Conservation (phyloP, 2,113 vertebrate species). For the Passer montanus region DNA sequence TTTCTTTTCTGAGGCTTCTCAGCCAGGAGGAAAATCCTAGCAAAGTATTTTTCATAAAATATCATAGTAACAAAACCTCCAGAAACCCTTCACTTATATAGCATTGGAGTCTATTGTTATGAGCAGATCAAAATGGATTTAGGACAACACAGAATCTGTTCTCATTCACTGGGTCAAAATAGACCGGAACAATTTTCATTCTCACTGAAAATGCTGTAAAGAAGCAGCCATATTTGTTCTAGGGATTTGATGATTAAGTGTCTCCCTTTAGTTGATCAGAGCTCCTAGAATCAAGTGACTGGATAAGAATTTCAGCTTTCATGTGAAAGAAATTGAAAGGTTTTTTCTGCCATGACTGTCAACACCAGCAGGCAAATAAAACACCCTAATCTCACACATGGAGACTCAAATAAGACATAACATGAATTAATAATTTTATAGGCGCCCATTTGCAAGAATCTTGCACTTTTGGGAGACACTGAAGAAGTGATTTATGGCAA, state of each 20-base stretch:
- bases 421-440: background rate
- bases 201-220: background rate
- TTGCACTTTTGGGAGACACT: background rate
- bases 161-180: background rate
- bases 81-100: background rate
- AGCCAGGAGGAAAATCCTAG: too few relatives aligned
- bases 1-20: too few relatives aligned
- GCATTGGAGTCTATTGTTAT: background rate
- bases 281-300: background rate
- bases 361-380: background rate
- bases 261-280: background rate
- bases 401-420: background rate
- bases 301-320: background rate
- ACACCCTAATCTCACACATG: background rate
- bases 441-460: background rate
- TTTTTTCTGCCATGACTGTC: background rate
- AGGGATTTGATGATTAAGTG: background rate
- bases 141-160: background rate
- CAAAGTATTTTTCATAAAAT: too few relatives aligned
- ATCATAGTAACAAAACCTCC: too few relatives aligned
- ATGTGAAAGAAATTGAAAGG: accelerated
- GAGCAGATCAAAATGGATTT: background rate
- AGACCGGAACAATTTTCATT: background rate
- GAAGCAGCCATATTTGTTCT: background rate
- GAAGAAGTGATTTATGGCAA: background rate